Conservation (phyloP, 2,113 vertebrate species). For the Muntiacus muntjak region DNA sequence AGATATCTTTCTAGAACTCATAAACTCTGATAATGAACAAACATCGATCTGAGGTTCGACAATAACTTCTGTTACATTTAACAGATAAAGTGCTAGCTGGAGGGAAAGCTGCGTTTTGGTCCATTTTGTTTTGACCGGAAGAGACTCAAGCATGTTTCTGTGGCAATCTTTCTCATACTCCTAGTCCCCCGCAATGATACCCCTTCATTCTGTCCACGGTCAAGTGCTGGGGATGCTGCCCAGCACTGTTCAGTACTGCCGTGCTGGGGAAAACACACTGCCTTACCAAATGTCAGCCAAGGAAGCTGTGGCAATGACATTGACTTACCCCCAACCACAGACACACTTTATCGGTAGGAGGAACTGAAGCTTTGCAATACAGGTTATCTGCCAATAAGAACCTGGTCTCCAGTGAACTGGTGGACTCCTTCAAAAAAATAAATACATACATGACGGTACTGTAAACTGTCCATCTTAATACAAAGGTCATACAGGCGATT, state of each 20-base stretch:
- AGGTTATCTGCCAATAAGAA: constrained; percentile 97
- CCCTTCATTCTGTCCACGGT: background rate
- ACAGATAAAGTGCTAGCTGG: background rate
- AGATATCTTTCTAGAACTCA: constrained; percentile 3
- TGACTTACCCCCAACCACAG: constrained; percentile 98
- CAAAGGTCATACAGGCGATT: background rate
- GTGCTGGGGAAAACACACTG: background rate
- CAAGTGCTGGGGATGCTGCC: background rate
- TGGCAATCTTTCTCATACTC: background rate
- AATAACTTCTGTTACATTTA: background rate
- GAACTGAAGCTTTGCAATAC: constrained; percentile 96
- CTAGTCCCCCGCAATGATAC: background rate
- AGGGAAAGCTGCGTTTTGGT: background rate
- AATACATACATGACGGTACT: background rate
- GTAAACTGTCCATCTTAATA: constrained; percentile 16
- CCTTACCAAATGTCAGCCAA: background rate
- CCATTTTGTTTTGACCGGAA: background rate
- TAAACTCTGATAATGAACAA: background rate
- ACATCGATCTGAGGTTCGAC: background rate
- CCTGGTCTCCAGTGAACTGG: constrained; percentile 93
- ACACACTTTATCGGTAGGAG: constrained; percentile 97
- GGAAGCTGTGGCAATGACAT: background rate
- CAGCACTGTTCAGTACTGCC: background rate
- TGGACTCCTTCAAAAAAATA: constrained; percentile 86
- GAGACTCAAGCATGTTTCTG: background rate